These are phyloP conservation scores for Protobothrops flavoviridis DNA, from an alignment of 2,113 vertebrate genomes.

Conservation along the genomic window DNA sequence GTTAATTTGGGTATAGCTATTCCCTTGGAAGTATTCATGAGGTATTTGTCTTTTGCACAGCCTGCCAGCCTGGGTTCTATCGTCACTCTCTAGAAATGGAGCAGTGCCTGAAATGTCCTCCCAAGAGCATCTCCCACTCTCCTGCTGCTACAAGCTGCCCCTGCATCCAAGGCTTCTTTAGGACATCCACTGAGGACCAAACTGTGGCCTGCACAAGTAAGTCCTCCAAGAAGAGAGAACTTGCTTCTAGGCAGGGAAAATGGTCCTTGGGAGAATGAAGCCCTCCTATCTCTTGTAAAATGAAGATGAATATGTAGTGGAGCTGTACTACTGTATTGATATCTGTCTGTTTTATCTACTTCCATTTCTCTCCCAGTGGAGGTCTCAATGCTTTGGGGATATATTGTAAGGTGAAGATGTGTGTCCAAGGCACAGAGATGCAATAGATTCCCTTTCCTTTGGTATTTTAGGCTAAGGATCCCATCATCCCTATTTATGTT, in stretches of 20 bases:
- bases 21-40: neutral
- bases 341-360: neutral
- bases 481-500: neutral
- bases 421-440: neutral
- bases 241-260: neutral
- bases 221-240: conserved; percentile 29
- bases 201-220: conserved; percentile 72
- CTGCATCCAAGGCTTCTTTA: conserved; percentile 67
- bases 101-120: conserved; percentile 69
- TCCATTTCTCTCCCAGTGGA: neutral
- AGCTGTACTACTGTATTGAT: no score
- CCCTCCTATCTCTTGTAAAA: neutral
- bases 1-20: neutral
- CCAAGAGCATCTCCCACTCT: conserved; percentile 60
- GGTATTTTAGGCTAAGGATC: neutral
- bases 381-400: neutral
- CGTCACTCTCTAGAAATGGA: conserved; percentile 52
- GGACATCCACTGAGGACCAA: conserved; percentile 65
- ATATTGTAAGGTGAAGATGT: neutral
- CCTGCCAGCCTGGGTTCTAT: conserved; percentile 71
- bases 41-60: conserved; percentile 45
- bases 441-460: no score
- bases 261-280: neutral
- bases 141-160: conserved; percentile 62
- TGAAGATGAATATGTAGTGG: neutral